Base-by-base conservation (phyloP, 2,888 invertebrate species). In the Hypolimnas misippus region DNA sequence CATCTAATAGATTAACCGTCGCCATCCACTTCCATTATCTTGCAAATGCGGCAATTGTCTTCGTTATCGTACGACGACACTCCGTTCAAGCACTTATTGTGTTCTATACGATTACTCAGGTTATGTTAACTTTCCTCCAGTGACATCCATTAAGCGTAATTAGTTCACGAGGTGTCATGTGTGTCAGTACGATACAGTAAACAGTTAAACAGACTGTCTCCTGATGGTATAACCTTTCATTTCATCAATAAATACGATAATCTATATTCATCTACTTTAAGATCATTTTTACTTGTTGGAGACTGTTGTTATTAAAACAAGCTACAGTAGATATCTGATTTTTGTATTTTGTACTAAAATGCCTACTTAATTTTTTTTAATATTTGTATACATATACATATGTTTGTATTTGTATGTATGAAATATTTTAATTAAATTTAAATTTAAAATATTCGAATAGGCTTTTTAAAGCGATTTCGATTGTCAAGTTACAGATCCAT, bases 61-160 rank as follows among this genome's bases (percentile, higher is more conserved):
- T 56, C 60, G 75, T 80, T 83, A 84, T 84, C 83, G 79, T 75
- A 55, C 80, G 69, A 73, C 75, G 79, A 76, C 82, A 72, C 72
- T 69, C 62, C 57, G 58, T 49, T 42, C 54, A 33, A 54, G 57
- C 55, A 60, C 60, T 63, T 57, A 60, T 65, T 69, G 63, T 69
- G 44, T 57, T 40, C 33, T 54, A 56, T 42, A 63, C 57, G 53
- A 62, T 66, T 66, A 67, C 63, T 60, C 59, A 44, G 66, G 61
- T 68, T 66, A 65, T 55, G 59, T 63, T 67, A 61, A 63, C 61
- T 61, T 65, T 63, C 60, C 54, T 66, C 57, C 49, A 33, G 59
- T 63, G 63, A 50, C 63, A 63, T 54, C 63, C 57, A 66, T 63
- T 66, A 60, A 19, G 42, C 16, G 46, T 66, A 63, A 66, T 63